Percentiles rank a stretch among this genome's conserved stretches.
These are phyloP conservation scores for Acleris emargana DNA, from an alignment of 2,888 invertebrate species.

Conservation along the genomic window DNA sequence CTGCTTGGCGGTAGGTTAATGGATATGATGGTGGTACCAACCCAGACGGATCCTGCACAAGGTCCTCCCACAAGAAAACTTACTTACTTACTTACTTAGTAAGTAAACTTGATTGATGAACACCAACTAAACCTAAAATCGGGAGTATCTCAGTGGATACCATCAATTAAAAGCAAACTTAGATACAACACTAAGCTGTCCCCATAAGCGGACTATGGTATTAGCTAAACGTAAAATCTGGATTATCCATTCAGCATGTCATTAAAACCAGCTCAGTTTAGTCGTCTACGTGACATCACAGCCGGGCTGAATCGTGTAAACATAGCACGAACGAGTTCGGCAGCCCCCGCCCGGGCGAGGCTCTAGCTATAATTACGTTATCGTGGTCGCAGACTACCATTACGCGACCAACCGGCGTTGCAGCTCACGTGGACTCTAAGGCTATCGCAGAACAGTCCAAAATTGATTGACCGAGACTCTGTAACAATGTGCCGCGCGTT, in stretches of 20 bases:
- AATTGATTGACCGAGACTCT: constrained; percentile 25
- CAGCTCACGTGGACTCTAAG: constrained; percentile 13
- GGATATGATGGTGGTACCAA: no score
- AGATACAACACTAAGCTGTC: no score
- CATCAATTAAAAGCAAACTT: no score
- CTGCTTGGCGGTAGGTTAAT: no score
- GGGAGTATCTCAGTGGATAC: no score
- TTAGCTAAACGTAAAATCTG: not conserved
- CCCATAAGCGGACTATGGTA: not conserved
- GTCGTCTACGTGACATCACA: constrained; percentile 19
- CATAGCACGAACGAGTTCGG: constrained; percentile 51
- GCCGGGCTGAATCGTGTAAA: constrained; percentile 23
- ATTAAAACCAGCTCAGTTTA: constrained; percentile 16
- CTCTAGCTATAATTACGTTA: constrained; percentile 68
- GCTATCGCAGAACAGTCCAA: constrained; percentile 3
- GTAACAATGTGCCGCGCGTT: constrained; percentile 11
- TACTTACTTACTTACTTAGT: no score
- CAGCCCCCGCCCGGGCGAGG: constrained; percentile 54
- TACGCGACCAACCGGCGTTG: constrained; percentile 7
- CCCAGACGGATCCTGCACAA: no score
- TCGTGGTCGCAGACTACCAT: constrained; percentile 45
- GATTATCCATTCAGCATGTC: constrained; percentile 13
- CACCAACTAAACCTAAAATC: no score
- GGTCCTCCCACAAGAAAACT: no score
- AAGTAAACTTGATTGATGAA: no score